Percentiles rank a stretch among this genome's conserved stretches.
phyloP scores from a whole-genome alignment of 2,113 vertebrate species.

The Beaufortia kweichowensis region DNA sequence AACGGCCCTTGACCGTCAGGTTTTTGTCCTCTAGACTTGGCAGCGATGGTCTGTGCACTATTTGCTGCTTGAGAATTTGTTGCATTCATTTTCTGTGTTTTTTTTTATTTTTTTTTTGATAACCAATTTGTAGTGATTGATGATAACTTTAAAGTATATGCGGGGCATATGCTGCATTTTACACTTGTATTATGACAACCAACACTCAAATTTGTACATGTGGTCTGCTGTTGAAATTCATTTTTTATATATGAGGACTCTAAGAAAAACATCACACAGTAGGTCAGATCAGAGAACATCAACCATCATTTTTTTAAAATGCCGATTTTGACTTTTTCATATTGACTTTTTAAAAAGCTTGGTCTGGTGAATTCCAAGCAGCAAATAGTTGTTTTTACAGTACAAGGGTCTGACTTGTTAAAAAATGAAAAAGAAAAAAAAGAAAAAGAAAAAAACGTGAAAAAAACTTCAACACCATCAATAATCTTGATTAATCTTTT shows the following conservation, averaged over 20 bases:
- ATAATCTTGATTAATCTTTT: constrained; percentile 59
- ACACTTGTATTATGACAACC: constrained; percentile 11
- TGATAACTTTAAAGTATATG: constrained; percentile 49
- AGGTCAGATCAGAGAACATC: constrained; percentile 26
- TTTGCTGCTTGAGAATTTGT: constrained; percentile 73
- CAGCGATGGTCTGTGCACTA: constrained; percentile 56
- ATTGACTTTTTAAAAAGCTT: constrained; percentile 34
- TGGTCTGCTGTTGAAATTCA: constrained; percentile 6
- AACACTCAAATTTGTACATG: constrained; percentile 34
- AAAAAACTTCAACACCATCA: constrained; percentile 53
- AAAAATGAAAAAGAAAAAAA: constrained; percentile 7
- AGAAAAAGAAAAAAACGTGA: background rate
- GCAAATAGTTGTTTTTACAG: constrained; percentile 66
- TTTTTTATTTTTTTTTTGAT: constrained; percentile 38
- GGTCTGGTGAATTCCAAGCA: constrained; percentile 66
- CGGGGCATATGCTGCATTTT: constrained; percentile 53
- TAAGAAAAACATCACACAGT: constrained; percentile 33
- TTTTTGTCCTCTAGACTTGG: constrained; percentile 47
- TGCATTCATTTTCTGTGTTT: constrained; percentile 45
- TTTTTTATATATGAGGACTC: constrained; percentile 40
- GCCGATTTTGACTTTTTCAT: constrained; percentile 32
- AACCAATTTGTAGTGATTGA: constrained; percentile 19
- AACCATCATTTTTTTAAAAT: constrained; percentile 18
- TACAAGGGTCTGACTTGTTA: constrained; percentile 57
- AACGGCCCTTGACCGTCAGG: constrained; percentile 43